Evolutionary conservation across 2,113 vertebrate species (phyloP).

Genomic region (Hypanus sabinus): DNA sequence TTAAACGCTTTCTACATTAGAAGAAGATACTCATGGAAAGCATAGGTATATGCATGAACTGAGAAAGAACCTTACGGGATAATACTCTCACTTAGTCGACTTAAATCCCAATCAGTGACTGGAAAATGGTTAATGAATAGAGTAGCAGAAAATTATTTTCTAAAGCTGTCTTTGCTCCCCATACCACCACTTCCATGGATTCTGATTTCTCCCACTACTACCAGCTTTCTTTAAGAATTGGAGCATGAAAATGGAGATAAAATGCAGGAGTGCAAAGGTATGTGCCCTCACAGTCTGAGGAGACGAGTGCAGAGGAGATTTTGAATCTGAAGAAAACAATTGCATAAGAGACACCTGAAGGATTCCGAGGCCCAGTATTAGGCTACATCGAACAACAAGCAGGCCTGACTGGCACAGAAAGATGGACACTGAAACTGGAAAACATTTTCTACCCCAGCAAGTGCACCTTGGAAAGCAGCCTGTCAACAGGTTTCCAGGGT

Average conservation of each 20-base stretch:
- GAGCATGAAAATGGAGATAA: not conserved
- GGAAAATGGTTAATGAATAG: not conserved
- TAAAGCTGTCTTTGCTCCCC: not conserved
- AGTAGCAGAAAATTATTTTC: not conserved
- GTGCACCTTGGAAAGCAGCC: no score
- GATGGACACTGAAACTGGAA: not conserved
- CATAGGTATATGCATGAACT: not conserved
- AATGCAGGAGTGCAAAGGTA: no score
- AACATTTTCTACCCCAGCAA: no score
- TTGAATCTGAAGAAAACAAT: not conserved
- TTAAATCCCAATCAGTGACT: not conserved
- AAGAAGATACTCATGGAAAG: not conserved
- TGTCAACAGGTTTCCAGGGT: no score
- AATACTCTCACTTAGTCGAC: not conserved
- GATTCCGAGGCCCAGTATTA: not conserved
- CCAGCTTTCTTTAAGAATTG: not conserved
- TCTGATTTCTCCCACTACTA: not conserved
- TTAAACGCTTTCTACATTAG: not conserved
- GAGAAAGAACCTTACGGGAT: not conserved
- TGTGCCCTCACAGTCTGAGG: no score
- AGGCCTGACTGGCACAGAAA: not conserved
- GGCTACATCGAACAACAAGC: not conserved
- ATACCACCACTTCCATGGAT: not conserved
- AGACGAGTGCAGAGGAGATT: not conserved
- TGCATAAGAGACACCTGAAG: not conserved